Conservation (phyloP, 2,113 vertebrate genomes). For the Leptosomus discolor region DNA sequence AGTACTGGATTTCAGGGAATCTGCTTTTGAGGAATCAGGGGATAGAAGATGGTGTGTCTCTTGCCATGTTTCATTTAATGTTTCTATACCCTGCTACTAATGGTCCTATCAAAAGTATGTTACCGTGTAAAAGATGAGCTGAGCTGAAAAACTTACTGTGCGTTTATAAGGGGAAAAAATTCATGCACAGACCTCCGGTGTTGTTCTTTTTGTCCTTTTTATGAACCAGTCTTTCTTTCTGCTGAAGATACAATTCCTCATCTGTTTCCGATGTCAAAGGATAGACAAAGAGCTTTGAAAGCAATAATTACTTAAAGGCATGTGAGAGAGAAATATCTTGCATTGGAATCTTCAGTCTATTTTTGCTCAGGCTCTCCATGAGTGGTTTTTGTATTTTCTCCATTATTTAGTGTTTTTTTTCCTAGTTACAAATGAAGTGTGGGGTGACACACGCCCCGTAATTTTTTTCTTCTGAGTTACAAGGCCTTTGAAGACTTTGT, state of each 20-base stretch:
- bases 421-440: not conserved
- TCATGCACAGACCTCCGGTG: not conserved
- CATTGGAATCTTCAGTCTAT: not conserved
- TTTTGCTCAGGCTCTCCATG: not conserved
- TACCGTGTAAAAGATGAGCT: not conserved
- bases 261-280: constrained; percentile 40
- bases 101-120: not conserved
- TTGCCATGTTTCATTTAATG: not conserved
- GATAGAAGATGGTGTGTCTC: fast-evolving
- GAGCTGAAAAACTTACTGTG: not conserved
- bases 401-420: not conserved
- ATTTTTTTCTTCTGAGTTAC: not conserved
- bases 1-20: not conserved
- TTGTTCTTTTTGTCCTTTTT: not conserved
- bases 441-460: not conserved
- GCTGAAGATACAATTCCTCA: not conserved
- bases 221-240: not conserved
- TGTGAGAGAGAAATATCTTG: not conserved
- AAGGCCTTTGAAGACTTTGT: not conserved
- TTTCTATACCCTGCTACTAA: not conserved
- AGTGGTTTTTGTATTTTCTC: not conserved
- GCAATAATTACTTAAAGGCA: constrained; percentile 5
- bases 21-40: not conserved
- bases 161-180: not conserved
- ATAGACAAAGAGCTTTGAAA: constrained; percentile 7